Evolutionary conservation across 2,113 vertebrate species (phyloP), one percentile per base, ranked within the genome.

Genomic region (Psammodynastes pulverulentus): DNA sequence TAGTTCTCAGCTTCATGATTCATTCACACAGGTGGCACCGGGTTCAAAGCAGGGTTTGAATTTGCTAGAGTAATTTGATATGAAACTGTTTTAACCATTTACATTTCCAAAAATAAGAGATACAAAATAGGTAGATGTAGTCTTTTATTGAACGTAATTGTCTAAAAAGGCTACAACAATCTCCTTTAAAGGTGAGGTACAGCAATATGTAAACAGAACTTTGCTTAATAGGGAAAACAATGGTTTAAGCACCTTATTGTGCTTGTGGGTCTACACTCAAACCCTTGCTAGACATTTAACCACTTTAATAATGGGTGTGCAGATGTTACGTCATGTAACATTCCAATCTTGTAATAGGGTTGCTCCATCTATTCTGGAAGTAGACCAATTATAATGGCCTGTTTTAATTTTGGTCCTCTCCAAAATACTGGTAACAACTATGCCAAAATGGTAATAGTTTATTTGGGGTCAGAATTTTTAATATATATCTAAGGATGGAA

Each of bases 31-130:
- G 84, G 79, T 49, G 54, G 93, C 1, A 0, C 89, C 91, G 87
- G 93, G 94, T 92, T 88, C 95, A 95, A 96, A 95, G 96, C 95
- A 93, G 92, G 93, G 94, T 79, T 96, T 93, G 84, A 90, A 88
- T 89, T 62, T 88, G 53, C 17, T n/a, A 23, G 13, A 24, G 48
- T 54, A 72, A 88, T 84, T 84, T 53, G 67, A 29, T 48, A 89
- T 1, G 2, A 46, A 29, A 56, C 26, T 39, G 1, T 26, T 84
- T 3, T 72, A 43, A 49, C 58, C 48, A 9, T 79, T 89, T 51
- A 13, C n/a, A 43, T 84, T 79, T 79, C 58, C 58, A 89, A n/a
- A 45, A 89, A 58, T 58, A 89, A 84, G 79, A 92, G 53, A 85
- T 86, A 84, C 72, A 92, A 88, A 89, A 89, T 6, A 89, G 53